Base-by-base conservation (phyloP, 2,888 invertebrate species). In the Julus scandinavius region DNA sequence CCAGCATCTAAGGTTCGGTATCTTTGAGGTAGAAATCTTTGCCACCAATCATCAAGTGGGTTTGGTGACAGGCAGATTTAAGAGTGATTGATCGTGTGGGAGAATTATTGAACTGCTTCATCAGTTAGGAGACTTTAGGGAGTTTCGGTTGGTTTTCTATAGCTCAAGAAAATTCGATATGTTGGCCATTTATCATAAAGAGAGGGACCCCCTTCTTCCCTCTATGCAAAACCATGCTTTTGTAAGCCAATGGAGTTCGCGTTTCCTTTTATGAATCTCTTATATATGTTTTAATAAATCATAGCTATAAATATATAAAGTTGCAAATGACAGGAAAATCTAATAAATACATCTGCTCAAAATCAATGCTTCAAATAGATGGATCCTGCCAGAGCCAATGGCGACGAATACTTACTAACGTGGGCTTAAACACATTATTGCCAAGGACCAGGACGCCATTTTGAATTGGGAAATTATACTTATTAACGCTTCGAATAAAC, bases 81-180 rank as follows among this genome's bases (percentile, higher is more conserved):
- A 87, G 87, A 63, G 87, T 87, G 87, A 87, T 87, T 87, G 87
- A 87, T 87, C 20, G 58, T 87, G 58, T 29, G 50, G 49, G 58
- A 87, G 87, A 87, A 87, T 87, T 87, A 87, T 87, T 87, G 87
- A 87, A 87, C 87, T 63, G 63, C 54, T 38, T 87, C 87, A 38
- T 20, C 54, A 20, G 41, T 86, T 45, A 20, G 20, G 40, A 40
- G 49, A 20, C 41, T 45, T 45, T 45, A 86, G 86, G 20, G 45
- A 41, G 20, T 45, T 86, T 20, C 49, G 49, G 20, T 20, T 45
- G 54, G 41, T 87, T 83, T 83, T 83, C 41, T 40, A 40, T 83
- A 38, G 41, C 83, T 83, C 38, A 41, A 83, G 41, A 83, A 83
- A 83, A 83, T 40, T 83, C 83, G 41, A 83, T 83, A 83, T 41